phyloP scores from a whole-genome alignment of 2,797 vertebrate species.

The Lacerta agilis region DNA sequence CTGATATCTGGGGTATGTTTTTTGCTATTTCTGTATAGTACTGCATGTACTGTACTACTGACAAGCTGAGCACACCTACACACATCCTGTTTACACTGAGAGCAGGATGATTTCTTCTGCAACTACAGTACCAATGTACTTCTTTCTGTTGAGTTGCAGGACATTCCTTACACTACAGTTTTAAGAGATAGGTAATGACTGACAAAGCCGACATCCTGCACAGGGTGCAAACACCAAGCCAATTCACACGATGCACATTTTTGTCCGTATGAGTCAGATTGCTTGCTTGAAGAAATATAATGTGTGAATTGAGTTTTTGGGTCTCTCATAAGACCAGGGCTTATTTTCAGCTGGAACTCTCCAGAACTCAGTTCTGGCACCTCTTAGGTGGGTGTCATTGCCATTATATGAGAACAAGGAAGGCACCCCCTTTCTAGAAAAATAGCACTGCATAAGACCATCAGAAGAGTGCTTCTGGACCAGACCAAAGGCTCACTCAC shows the following conservation, averaged over 20 bases:
- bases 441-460: too few species aligned
- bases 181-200: background rate
- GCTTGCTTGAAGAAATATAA: background rate
- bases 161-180: background rate
- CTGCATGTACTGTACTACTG: conserved; percentile 48
- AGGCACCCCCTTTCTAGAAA: too few species aligned
- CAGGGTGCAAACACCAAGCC: background rate
- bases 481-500: background rate
- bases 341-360: too few species aligned
- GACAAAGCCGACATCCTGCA: background rate
- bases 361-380: too few species aligned
- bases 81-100: conserved; percentile 40
- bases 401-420: too few species aligned
- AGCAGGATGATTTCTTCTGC: conserved; percentile 17
- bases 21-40: conserved; percentile 56
- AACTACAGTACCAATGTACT: conserved; percentile 14
- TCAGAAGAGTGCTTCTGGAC: background rate
- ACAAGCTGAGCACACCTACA: conserved; percentile 49
- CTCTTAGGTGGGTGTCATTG: too few species aligned
- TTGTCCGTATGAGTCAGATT: background rate
- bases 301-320: background rate
- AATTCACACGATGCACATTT: background rate
- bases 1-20: conserved; percentile 30
- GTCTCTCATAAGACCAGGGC: background rate
- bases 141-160: conserved; percentile 2